Evolutionary conservation across 2,888 invertebrate species (phyloP), one percentile per base, ranked within the genome.

Genomic region (Polia nebulosa): DNA sequence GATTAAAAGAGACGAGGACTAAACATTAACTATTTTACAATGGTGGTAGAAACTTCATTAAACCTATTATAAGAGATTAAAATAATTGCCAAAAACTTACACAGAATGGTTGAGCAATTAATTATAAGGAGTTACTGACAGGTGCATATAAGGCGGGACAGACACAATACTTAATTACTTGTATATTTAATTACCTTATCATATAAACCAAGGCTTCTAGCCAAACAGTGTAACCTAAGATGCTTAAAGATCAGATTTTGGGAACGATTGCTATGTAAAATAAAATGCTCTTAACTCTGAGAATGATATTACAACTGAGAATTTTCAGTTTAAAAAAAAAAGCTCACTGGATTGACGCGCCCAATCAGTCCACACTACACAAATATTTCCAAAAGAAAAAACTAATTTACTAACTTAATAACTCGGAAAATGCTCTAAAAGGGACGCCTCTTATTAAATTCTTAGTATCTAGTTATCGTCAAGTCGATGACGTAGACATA

Each of bases 331-430:
- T 83, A 17, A 39, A 87, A 84, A 87, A 84, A 79, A 75, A 81
- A 80, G 70, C 72, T 80, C 83, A 84, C 81, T 87, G 85, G 87
- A 78, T 74, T 49, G 69, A 87, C 83, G 85, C 84, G 78, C 81
- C 81, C 75, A 81, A 78, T 82, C 80, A 79, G 75, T 85, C 87
- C 85, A 88, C 85, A 80, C 87, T 89, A 89, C 89, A 91, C 87
- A 92, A 92, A 92, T 74, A 90, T 81, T 87, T 92, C 90, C 87
- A 93, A 94, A 93, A 90, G 85, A 89, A 91, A 74, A 74, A 83
- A 78, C 80, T 81, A 81, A 63, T 88, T 88, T 92, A 91, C 85
- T 87, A 93, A 91, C 90, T 89, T 89, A 90, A 85, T 80, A 85
- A 83, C 85, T 81, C 82, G 87, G 84, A 86, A 82, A 89, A 78